Evolutionary conservation across 2,888 invertebrate species (phyloP), one percentile per base, ranked within the genome.

Genomic region (Parnassius smintheus): DNA sequence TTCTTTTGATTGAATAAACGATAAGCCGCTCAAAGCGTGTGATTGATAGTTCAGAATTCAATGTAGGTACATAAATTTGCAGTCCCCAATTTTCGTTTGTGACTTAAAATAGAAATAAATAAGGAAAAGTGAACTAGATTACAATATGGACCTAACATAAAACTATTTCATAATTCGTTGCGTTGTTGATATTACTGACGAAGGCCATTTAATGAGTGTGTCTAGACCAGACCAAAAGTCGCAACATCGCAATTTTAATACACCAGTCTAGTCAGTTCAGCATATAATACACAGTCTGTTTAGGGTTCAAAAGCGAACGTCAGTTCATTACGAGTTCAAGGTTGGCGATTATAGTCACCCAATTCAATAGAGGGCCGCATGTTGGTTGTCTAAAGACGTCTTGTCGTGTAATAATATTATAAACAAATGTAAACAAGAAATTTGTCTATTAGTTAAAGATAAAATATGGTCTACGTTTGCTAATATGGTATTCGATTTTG

Each of bases 281-380:
- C 72, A 76, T 76, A 79, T 78, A 76, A 80, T 80, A 81, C 74
- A 75, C 75, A 75, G 68, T 73, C 75, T 76, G 75, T 76, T 75
- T 78, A 73, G 59, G 59, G 77, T 80, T 80, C 80, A 80, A 79
- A 79, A 75, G 69, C 75, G 72, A 72, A 71, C 72, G 70, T 68
- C 75, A 71, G 80, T 78, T 81, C 78, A 78, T 74, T 73, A 72
- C 60, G 75, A 77, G 84, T 84, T 85, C 85, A 86, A 85, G 85
- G 85, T 69, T 82, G 70, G 62, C 67, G 69, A 69, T 75, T 70
- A 73, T 71, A 73, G 69, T 68, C 69, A 69, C 67, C 65, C 69
- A 58, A 51, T 63, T 61, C 62, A n/a, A 48, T 53, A 18, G 62
- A 41, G 42, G 51, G 61, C 55, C 53, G 62, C 42, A 41, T 49